Evolutionary conservation across 2,797 vertebrate species (phyloP), one percentile per base, ranked within the genome.

Genomic region (Clarias pachynema): DNA sequence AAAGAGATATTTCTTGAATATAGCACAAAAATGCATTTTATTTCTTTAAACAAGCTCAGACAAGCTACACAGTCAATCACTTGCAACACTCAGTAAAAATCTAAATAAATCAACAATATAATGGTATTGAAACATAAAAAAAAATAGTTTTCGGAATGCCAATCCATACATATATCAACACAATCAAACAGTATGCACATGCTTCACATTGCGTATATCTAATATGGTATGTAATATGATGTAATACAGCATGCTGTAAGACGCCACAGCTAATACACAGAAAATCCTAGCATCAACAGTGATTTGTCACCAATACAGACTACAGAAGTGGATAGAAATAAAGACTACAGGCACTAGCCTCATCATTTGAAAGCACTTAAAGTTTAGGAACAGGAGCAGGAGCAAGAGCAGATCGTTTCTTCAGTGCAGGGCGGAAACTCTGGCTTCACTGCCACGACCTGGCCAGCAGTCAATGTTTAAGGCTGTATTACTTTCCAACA

Each of bases 271-370:
- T n/a, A 79, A 79, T 65, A 65, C 60, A 73, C 24, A 65, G 22
- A 34, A 84, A 66, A 26, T 20, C 0, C 87, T 89, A 89, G 86
- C 72, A 83, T 85, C 87, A 90, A 82, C 88, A 65, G 24, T 9
- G 34, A 79, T 26, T 66, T 87, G 87, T 84, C 5, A 53, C 10
- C n/a, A 63, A 26, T 31, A 63, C n/a, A 29, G 20, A 44, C 79
- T 87, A 34, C 8, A 81, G 14, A 40, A 44, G 1, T 81, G 0
- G 6, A 49, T 18, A 66, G n/a, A 16, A n/a, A 34, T 29, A 34
- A 37, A 31, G 15, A 56, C 16, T 74, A 74, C 49, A 60, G 31
- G 26, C 24, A 74, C 65, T 24, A 69, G 49, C 26, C 24, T 75
- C 15, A 86, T 86, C 34, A 75, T 68, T 68, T 34, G 24, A 69